Base-by-base conservation (phyloP, 2,113 vertebrate species). In the Gracilinanus agilis region DNA sequence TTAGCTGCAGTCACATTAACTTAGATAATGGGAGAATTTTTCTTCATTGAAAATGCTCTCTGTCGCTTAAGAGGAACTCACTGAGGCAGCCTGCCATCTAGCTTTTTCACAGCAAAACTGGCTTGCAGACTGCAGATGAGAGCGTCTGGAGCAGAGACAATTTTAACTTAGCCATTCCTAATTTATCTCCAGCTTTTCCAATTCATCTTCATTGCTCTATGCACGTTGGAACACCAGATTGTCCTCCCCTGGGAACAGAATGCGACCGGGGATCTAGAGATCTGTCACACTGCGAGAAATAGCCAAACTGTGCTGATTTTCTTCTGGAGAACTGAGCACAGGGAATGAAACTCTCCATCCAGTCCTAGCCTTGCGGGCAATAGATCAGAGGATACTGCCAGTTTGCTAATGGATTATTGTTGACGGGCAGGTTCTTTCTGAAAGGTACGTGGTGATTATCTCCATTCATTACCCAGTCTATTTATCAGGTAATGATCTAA, bases 1-100 rank as follows among this genome's bases (percentile, higher is more conserved):
- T 98, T 98, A 98, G 98, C 97, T 98, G 97, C 98, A 98, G 98
- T 98, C 98, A 98, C 98, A 98, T 98, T 98, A 99, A 98, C 98
- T 98, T 98, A 98, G 98, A 98, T 99, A 99, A 99, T 98, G 98
- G 98, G 97, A 97, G 98, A 98, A 98, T 98, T 98, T 98, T 98
- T 98, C 98, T 98, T 98, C 98, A 98, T 98, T 98, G 98, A 98
- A 98, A 99, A 99, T 98, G 98, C 98, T 98, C 98, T 98, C 98
- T 98, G 98, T 98, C 98, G 97, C 98, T 98, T 98, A 97, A 98
- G 98, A 98, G 98, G 98, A 98, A 98, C 98, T 98, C 98, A 98
- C 98, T 98, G 98, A 99, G 98, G 98, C 98, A 99, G 98, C 94
- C 98, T 98, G 98, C 98, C 98, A 99, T 99, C 98, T 99, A 99